Evolutionary conservation across 2,888 invertebrate genomes (phyloP).

Genomic region (Idaea aversata): DNA sequence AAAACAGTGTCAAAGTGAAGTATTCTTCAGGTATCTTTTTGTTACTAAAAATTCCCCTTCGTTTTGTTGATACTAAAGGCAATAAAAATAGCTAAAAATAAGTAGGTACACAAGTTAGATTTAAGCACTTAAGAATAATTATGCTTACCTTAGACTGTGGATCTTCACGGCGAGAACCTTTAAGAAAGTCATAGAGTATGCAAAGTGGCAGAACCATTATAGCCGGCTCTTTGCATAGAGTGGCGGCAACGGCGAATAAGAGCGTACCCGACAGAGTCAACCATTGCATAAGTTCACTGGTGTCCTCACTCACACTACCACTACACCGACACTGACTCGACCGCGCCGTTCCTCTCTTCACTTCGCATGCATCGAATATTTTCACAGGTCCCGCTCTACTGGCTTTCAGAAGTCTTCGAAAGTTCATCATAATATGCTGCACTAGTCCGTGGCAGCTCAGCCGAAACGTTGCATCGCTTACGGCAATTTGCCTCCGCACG

Average conservation of each 20-base stretch:
- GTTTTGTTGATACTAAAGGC: too few species aligned
- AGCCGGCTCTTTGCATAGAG: slow-evolving; percentile 97
- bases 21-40: slow-evolving; percentile 15
- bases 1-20: slow-evolving; percentile 22
- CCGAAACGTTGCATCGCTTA: slow-evolving; percentile 60
- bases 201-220: slow-evolving; percentile 95
- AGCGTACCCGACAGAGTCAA: slow-evolving; percentile 82
- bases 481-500: slow-evolving; percentile 46
- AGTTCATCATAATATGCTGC: slow-evolving; percentile 69
- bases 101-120: not conserved
- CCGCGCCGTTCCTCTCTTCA: slow-evolving; percentile 53
- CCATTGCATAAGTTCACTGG: slow-evolving; percentile 72
- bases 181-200: slow-evolving; percentile 91
- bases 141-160: slow-evolving; percentile 79
- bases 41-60: slow-evolving; percentile 22
- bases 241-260: slow-evolving; percentile 87
- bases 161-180: slow-evolving; percentile 74
- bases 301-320: slow-evolving; percentile 68
- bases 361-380: slow-evolving; percentile 61
- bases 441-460: slow-evolving; percentile 69
- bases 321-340: slow-evolving; percentile 63
- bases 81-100: too few species aligned
- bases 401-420: slow-evolving; percentile 64
- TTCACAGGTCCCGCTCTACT: slow-evolving; percentile 66
- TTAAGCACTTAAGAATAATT: slow-evolving; percentile 20